phyloP scores from a whole-genome alignment of 2,113 vertebrate species.

The Cariama cristata region DNA sequence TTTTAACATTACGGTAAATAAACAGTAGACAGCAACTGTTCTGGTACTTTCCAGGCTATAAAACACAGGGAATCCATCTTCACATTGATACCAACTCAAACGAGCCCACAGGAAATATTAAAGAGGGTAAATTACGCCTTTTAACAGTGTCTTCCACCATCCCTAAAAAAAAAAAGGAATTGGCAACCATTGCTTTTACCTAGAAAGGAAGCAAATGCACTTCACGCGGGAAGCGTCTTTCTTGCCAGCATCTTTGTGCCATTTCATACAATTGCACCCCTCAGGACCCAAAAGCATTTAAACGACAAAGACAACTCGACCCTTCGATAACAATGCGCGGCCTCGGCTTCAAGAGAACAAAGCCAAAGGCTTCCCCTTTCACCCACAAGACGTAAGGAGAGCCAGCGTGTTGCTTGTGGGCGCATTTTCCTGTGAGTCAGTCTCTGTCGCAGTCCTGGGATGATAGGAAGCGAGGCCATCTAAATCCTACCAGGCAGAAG shows the following conservation, averaged over 20 bases:
- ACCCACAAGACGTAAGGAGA: not conserved
- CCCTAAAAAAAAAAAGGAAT: no score
- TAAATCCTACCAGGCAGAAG: not conserved
- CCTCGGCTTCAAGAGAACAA: not conserved
- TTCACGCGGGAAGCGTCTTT: not conserved
- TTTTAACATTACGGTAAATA: not conserved
- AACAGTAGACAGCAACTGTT: accelerated
- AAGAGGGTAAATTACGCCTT: not conserved
- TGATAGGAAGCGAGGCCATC: not conserved
- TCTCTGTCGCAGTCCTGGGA: not conserved
- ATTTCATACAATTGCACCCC: not conserved
- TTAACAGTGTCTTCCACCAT: not conserved
- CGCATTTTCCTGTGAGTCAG: not conserved
- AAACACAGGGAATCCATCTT: not conserved
- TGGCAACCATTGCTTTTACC: not conserved
- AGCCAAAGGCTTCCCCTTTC: not conserved
- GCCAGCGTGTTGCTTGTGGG: no score
- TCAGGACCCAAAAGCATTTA: not conserved
- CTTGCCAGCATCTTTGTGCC: not conserved
- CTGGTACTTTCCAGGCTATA: accelerated
- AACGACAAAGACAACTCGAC: accelerated
- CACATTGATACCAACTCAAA: accelerated
- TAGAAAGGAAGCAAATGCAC: not conserved
- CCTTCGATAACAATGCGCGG: accelerated
- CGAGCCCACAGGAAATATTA: not conserved